These are phyloP conservation scores for Paratilapia polleni DNA, from an alignment of 2,113 vertebrate genomes.

Conservation along the genomic window DNA sequence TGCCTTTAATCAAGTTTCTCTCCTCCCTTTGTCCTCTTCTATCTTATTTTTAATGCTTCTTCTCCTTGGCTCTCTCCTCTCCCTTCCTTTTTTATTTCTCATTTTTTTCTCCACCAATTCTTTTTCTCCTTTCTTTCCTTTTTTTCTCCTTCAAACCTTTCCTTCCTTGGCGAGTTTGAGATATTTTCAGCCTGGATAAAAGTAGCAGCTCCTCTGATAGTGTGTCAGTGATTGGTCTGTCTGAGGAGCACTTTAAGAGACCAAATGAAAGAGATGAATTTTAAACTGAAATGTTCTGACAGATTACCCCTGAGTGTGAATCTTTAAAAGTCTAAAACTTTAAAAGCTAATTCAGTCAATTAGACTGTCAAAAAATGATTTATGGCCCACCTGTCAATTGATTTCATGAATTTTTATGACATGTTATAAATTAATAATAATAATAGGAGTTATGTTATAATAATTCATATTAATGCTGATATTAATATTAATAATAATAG, in stretches of 20 bases:
- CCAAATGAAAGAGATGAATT: background rate
- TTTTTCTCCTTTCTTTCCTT: background rate
- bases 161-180: background rate
- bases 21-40: too few species aligned
- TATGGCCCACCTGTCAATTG: too few species aligned
- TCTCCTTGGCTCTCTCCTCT: fast-evolving
- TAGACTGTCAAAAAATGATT: too few species aligned
- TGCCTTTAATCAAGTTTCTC: too few species aligned
- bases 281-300: background rate
- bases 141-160: fast-evolving
- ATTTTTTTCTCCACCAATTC: too few species aligned
- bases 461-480: too few species aligned
- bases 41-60: background rate
- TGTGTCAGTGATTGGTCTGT: background rate
- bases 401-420: too few species aligned
- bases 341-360: constrained; percentile 7
- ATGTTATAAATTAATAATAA: too few species aligned
- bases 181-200: background rate
- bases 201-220: background rate
- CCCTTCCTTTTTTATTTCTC: background rate
- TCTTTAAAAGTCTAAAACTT: background rate
- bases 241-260: background rate
- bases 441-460: too few species aligned
- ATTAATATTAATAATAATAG: too few species aligned
- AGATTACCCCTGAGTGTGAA: background rate